Evolutionary conservation across 2,113 vertebrate genomes (phyloP).

Genomic region (Elephantulus edwardii): DNA sequence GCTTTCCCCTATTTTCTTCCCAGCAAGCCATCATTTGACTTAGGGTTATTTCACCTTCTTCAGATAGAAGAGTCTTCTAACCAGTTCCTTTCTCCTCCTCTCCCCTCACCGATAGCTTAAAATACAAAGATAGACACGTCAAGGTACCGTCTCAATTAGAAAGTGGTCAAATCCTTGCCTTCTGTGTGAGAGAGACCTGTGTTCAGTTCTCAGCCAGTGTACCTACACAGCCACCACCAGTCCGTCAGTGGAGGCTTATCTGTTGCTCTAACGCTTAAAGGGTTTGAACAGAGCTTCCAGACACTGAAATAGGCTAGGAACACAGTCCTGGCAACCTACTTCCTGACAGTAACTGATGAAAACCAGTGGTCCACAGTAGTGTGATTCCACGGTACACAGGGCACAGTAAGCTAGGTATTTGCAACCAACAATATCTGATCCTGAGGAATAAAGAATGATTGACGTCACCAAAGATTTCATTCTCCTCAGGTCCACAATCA

Average conservation of each 20-base stretch:
- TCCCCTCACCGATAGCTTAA: neutral
- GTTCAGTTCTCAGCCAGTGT: neutral
- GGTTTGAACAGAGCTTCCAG: neutral
- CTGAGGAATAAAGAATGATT: no score
- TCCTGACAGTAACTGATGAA: neutral
- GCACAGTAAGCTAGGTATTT: neutral
- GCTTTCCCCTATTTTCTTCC: slow-evolving; percentile 14
- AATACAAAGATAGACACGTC: neutral
- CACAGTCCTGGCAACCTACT: neutral
- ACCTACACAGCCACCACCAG: neutral
- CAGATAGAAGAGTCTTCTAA: neutral
- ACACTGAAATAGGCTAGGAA: neutral
- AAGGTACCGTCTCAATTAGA: slow-evolving; percentile 8
- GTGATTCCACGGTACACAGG: neutral
- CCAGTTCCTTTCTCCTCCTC: neutral
- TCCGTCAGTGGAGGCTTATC: neutral
- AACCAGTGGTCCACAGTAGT: neutral
- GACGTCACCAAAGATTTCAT: no score
- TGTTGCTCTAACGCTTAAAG: neutral
- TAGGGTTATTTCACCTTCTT: neutral
- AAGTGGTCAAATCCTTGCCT: neutral
- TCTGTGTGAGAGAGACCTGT: neutral
- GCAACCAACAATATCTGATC: neutral
- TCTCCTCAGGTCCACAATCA: no score
- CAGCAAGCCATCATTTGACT: slow-evolving; percentile 6